phyloP scores from a whole-genome alignment of 2,113 vertebrate species.

The Natator depressus region DNA sequence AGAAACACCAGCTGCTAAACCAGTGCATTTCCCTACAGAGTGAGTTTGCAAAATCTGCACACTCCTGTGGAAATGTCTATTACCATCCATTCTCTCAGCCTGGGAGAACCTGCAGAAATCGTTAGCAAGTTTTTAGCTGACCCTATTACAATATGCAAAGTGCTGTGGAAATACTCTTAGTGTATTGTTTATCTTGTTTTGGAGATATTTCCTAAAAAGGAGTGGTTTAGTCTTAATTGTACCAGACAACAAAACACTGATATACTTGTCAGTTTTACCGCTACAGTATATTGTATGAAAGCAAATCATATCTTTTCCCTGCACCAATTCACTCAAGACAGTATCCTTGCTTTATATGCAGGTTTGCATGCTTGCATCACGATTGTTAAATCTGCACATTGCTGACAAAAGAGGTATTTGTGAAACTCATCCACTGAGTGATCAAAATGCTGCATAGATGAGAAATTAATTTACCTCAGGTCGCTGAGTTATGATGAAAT shows the following conservation, averaged over 20 bases:
- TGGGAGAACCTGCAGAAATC: background rate
- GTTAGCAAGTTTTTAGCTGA: background rate
- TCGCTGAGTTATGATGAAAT: background rate
- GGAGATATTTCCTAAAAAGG: background rate
- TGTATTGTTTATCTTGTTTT: background rate
- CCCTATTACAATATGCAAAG: background rate
- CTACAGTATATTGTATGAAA: background rate
- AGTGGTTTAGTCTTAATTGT: background rate
- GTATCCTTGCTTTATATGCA: background rate
- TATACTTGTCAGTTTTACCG: background rate
- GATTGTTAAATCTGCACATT: background rate
- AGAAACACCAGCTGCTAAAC: constrained; percentile 19
- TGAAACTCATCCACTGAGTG: background rate
- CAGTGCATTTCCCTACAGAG: background rate
- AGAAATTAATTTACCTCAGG: constrained; percentile 8
- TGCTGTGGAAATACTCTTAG: background rate
- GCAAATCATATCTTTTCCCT: background rate
- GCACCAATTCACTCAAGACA: background rate
- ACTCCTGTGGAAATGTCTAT: background rate
- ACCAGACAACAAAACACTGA: background rate
- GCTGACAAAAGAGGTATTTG: background rate
- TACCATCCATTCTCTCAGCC: background rate
- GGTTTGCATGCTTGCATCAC: background rate
- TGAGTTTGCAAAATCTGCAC: background rate
- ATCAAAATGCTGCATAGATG: background rate